Evolutionary conservation across 1,140 invertebrate genomes (phyloP).

Genomic region (Andricus grossulariae): DNA sequence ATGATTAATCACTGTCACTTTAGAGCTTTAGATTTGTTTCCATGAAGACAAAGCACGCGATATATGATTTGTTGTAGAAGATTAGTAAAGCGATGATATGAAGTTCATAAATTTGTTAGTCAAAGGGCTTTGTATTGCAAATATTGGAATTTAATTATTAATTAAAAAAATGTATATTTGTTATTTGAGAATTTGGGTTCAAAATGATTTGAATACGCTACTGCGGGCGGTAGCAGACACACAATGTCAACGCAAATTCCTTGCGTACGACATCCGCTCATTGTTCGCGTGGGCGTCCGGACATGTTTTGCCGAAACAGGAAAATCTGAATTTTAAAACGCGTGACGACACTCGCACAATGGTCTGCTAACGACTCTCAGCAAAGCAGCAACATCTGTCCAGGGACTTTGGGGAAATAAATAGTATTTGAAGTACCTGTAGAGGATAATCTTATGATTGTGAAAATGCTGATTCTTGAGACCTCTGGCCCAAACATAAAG

Average conservation of each 20-base stretch:
- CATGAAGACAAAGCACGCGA: too few species aligned
- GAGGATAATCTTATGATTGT: background rate
- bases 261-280: constrained; percentile 50
- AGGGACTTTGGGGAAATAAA: constrained; percentile 44
- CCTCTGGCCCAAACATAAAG: too few species aligned
- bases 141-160: background rate
- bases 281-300: constrained; percentile 44
- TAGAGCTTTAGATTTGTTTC: too few species aligned
- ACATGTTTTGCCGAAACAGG: constrained; percentile 29
- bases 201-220: background rate
- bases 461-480: background rate
- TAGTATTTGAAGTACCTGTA: constrained; percentile 15
- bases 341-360: constrained; percentile 57
- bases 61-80: too few species aligned
- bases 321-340: constrained; percentile 48
- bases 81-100: too few species aligned
- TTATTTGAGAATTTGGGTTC: background rate
- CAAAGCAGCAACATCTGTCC: constrained; percentile 47
- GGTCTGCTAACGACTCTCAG: constrained; percentile 47
- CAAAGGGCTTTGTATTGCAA: background rate
- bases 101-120: too few species aligned
- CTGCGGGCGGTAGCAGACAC: background rate
- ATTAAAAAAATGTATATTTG: background rate
- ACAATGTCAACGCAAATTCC: constrained; percentile 38
- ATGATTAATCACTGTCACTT: too few species aligned